Percentiles rank a stretch among this genome's conserved stretches.
These are phyloP conservation scores for Margaritifera margaritifera DNA, from an alignment of 2,888 invertebrate genomes.

Conservation along the genomic window DNA sequence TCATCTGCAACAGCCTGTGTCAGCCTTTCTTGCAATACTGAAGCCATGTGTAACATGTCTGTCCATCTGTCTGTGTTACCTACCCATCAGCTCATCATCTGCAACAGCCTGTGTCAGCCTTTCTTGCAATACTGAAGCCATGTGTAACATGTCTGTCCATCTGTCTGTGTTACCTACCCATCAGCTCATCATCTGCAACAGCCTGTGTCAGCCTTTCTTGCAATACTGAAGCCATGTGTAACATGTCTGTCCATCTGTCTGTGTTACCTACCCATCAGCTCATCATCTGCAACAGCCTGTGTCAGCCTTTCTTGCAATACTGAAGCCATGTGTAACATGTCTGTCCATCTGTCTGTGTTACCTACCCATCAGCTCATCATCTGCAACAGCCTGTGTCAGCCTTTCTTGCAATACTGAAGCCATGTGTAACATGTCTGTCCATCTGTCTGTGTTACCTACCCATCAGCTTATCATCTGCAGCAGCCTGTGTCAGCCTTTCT, in stretches of 20 bases:
- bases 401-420: constrained; percentile 63
- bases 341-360: background rate
- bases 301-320: constrained; percentile 60
- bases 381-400: constrained; percentile 34
- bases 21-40: constrained; percentile 60
- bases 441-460: constrained; percentile 20
- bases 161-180: constrained; percentile 25
- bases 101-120: constrained; percentile 39
- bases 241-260: background rate
- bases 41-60: constrained; percentile 54
- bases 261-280: constrained; percentile 33
- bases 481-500: constrained; percentile 45
- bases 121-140: constrained; percentile 63
- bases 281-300: constrained; percentile 29
- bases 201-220: constrained; percentile 53
- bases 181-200: constrained; percentile 32
- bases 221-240: constrained; percentile 62
- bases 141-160: constrained; percentile 18
- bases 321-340: constrained; percentile 57
- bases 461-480: constrained; percentile 35
- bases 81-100: constrained; percentile 41
- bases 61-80: background rate
- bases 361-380: constrained; percentile 38
- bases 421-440: constrained; percentile 37
- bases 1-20: constrained; percentile 30